Evolutionary conservation across 2,888 invertebrate species (phyloP).

Genomic region (Plagiodera versicolora): DNA sequence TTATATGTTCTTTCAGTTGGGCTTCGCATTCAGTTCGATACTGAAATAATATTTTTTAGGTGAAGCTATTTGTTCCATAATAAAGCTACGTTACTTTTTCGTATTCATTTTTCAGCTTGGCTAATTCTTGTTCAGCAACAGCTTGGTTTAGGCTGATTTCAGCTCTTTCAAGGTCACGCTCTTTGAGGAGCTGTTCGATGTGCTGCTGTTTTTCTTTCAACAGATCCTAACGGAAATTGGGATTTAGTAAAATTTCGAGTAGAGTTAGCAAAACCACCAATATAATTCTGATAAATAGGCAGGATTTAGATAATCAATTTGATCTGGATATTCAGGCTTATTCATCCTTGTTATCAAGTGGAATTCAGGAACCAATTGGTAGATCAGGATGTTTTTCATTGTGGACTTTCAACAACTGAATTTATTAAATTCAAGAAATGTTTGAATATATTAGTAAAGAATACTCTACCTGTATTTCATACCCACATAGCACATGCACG

Average conservation of each 20-base stretch:
- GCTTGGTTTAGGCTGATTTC: constrained; percentile 83
- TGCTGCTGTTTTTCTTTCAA: constrained; percentile 93
- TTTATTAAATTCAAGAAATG: too few species aligned
- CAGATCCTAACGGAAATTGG: constrained; percentile 66
- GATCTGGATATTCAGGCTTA: too few species aligned
- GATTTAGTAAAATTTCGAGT: neutral
- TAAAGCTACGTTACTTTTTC: constrained; percentile 68
- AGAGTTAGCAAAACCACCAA: constrained; percentile 18
- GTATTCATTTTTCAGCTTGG: constrained; percentile 64
- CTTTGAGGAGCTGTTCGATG: constrained; percentile 87
- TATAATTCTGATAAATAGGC: too few species aligned
- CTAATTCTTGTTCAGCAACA: constrained; percentile 70
- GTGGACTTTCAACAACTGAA: too few species aligned
- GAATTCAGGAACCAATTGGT: too few species aligned
- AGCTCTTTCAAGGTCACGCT: constrained; percentile 86
- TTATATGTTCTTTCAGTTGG: constrained; percentile 61
- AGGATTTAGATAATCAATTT: too few species aligned
- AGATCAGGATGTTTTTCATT: too few species aligned
- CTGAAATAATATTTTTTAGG: constrained; percentile 52
- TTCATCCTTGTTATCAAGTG: too few species aligned
- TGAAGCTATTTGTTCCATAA: too few species aligned
- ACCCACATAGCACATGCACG: too few species aligned
- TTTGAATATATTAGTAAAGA: too few species aligned
- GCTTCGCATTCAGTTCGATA: constrained; percentile 60
- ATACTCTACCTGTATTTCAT: too few species aligned